Percentiles rank a stretch among this genome's conserved stretches.
Conservation (phyloP, 1,140 invertebrate species). For the Drosophila eugracilis region DNA sequence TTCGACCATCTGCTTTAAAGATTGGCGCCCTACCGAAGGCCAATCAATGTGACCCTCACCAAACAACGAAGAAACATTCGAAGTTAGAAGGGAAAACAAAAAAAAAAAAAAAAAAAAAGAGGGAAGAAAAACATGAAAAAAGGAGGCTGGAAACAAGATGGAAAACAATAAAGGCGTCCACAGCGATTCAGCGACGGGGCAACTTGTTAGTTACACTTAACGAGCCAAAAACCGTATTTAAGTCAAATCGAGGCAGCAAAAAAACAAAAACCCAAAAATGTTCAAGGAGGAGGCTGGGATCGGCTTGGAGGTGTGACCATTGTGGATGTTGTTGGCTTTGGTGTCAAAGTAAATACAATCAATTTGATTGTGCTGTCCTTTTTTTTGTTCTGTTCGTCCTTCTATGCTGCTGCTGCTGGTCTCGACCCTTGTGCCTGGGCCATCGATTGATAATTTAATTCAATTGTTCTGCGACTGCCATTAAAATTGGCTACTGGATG, state of each 20-base stretch:
- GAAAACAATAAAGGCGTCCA: conserved; percentile 70
- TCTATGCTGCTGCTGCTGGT: not conserved
- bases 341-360: conserved; percentile 82
- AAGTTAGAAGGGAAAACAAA: conserved; percentile 14
- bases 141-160: conserved; percentile 33
- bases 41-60: conserved; percentile 19
- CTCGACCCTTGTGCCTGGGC: conserved; percentile 52
- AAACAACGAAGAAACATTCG: conserved; percentile 15
- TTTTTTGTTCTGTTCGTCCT: conserved; percentile 15
- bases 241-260: conserved; percentile 66
- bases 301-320: conserved; percentile 34
- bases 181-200: conserved; percentile 35
- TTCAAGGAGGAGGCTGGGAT: conserved; percentile 1
- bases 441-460: conserved; percentile 81
- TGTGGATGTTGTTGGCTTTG: conserved; percentile 56
- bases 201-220: conserved; percentile 81
- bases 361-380: conserved; percentile 75
- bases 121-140: conserved; percentile 17
- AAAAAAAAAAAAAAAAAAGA: conserved; percentile 18
- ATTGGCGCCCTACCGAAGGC: not conserved
- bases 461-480: conserved; percentile 71
- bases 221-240: conserved; percentile 81
- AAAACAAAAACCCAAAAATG: conserved; percentile 40
- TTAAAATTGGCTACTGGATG: conserved; percentile 67
- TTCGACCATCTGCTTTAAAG: conserved; percentile 32